Percentiles rank a stretch among this genome's conserved stretches.
Evolutionary conservation across 2,113 vertebrate species (phyloP).

Genomic region (Eurypyga helias): DNA sequence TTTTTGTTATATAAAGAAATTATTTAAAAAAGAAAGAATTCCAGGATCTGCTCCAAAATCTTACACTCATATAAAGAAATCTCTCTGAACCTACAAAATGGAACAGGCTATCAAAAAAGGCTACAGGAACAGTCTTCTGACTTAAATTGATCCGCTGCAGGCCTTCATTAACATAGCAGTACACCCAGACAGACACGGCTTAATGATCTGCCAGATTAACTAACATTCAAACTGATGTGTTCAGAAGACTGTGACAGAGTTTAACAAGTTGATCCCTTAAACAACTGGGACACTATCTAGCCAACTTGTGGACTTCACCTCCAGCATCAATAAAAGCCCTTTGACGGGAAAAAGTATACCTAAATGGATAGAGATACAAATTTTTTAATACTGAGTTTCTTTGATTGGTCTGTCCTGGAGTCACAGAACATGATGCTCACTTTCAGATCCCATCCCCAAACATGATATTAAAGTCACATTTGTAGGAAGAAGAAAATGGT

Average conservation of each 20-base stretch:
- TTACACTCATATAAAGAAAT: neutral
- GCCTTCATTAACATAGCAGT: neutral
- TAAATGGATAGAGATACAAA: neutral
- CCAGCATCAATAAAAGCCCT: neutral
- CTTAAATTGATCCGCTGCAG: neutral
- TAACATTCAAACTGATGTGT: neutral
- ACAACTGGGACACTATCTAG: neutral
- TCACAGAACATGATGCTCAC: neutral
- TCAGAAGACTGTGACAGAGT: neutral
- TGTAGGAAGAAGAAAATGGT: neutral
- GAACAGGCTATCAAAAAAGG: neutral
- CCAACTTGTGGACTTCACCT: neutral
- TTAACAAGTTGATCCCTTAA: neutral
- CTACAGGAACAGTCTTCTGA: neutral
- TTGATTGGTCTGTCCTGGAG: neutral
- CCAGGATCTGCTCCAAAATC: neutral
- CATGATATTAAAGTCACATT: neutral
- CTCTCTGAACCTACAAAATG: neutral
- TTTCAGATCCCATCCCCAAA: neutral
- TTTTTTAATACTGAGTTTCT: neutral
- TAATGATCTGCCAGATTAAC: neutral
- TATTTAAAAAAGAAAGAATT: neutral
- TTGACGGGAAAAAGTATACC: neutral
- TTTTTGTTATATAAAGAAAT: neutral
- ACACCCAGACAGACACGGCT: rapidly evolving